Evolutionary conservation across 2,113 vertebrate species (phyloP), one percentile per base, ranked within the genome.

Genomic region (Xiphophorus couchianus): DNA sequence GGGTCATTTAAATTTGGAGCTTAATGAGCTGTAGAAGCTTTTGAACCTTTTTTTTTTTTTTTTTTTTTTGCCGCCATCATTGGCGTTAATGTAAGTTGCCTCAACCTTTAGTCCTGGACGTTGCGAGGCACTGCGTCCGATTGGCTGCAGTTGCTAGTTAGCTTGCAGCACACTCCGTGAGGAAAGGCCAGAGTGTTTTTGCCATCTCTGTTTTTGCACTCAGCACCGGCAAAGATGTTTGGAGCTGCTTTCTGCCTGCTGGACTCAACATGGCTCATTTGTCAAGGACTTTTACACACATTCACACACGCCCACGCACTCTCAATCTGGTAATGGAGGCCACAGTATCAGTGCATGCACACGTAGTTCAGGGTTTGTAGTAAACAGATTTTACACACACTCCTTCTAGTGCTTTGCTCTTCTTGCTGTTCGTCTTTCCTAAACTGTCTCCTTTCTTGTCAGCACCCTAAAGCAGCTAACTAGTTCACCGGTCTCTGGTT

Each of bases 141-240:
- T n/a, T 58, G 51, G 19, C 51, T 58, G 51, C 8, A 2, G 51
- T 8, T 58, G 9, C 51, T 25, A n/a, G 51, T n/a, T 58, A 11
- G 62, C 62, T 64, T 22, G 30, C 30, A 64, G 62, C 30, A 33
- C 14, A 33, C 17, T 29, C 30, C 14, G 30, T 42, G 28, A 58
- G 30, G 30, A 78, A 66, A 69, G n/a, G 66, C 35, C 69, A 54
- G 61, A 74, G 64, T 28, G 3, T 66, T 84, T 87, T 78, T 86
- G 73, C 82, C 28, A 22, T 81, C 73, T 86, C 39, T 79, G 62
- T 84, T 86, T 86, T 77, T 81, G 70, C 73, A 78, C 31, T 73
- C 77, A 78, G 78, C 62, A 85, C 82, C 66, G 71, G 78, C 82
- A 83, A 84, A 85, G 75, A 85, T 91, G 87, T 83, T 87, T 83